Conservation (phyloP, 2,888 invertebrate genomes). For the Dorcus hopei region DNA sequence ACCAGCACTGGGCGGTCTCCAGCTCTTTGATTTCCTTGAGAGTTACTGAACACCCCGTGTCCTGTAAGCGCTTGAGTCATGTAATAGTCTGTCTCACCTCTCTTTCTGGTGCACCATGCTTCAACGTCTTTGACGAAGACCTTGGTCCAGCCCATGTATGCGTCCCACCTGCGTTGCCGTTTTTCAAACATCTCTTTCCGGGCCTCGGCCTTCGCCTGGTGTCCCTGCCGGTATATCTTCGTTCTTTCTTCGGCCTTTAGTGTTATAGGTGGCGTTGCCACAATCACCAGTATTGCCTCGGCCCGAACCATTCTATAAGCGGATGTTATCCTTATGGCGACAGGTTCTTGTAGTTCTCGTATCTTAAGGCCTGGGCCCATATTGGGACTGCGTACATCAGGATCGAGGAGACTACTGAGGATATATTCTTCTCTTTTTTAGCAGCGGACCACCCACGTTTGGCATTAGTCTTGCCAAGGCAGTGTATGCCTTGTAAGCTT, state of each 20-base stretch:
- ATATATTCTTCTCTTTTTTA: conserved; percentile 5
- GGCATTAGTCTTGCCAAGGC: conserved; percentile 3
- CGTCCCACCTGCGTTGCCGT: background rate
- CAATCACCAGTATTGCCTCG: no score
- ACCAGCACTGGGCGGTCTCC: no score
- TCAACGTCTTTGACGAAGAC: background rate
- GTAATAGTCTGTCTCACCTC: background rate
- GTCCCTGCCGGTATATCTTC: no score
- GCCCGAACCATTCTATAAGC: conserved; percentile 11
- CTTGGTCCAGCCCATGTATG: background rate
- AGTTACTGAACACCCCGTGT: no score
- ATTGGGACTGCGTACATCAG: no score
- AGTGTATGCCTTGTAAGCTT: background rate
- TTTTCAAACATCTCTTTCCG: background rate
- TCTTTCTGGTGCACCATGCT: background rate
- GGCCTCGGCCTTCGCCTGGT: no score
- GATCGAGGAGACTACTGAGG: no score
- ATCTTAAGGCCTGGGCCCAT: no score
- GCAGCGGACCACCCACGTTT: conserved; percentile 1
- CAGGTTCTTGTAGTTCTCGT: background rate
- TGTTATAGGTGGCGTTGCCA: no score
- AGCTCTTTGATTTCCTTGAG: no score
- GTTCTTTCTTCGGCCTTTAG: no score
- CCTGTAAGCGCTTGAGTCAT: no score
- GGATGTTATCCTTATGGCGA: conserved; percentile 1